Evolutionary conservation across 2,113 vertebrate genomes (phyloP), one percentile per base, ranked within the genome.

Genomic region (Rhagologus leucostigma): DNA sequence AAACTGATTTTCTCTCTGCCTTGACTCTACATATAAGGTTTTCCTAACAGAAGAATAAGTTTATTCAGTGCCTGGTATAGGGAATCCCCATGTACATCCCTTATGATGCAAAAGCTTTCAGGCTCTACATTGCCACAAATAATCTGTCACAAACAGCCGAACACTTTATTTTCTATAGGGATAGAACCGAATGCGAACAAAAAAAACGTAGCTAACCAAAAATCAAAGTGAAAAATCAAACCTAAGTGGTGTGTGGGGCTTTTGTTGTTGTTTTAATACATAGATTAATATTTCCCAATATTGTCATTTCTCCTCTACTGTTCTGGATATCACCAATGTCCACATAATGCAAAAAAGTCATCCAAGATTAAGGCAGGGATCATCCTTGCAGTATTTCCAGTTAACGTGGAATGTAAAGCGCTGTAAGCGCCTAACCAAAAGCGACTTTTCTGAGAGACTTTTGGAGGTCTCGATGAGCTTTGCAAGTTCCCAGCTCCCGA

Each of bases 71-170:
- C n/a, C n/a, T 77, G 39, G 62, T 19, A 33, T 1, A 55, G 42
- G 22, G 35, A 86, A 74, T 77, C 30, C 17, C n/a, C n/a, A n/a
- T n/a, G n/a, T n/a, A n/a, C n/a, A n/a, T n/a, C n/a, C n/a, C n/a
- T n/a, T n/a, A n/a, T 39, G 47, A 78, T 77, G 39, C 42, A 57
- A 88, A 88, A 63, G 37, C 7, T 91, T 82, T 76, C 68, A 74
- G 75, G 68, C 9, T 84, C 29, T 64, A 7, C 44, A 18, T 49
- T 92, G 24, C n/a, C 14, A 70, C 35, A 90, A 89, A 81, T 78
- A 78, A 86, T 84, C 89, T 68, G 52, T 53, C 78, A 75, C n/a
- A 84, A 68, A n/a, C 24, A 92, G 53, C 80, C 73, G 60, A 69
- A 42, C 19, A n/a, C 20, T 87, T 67, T 64, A 35, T 92, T 90